These are phyloP conservation scores for Xestoiulus laeticollis DNA, from an alignment of 2,888 invertebrate species.

Conservation along the genomic window DNA sequence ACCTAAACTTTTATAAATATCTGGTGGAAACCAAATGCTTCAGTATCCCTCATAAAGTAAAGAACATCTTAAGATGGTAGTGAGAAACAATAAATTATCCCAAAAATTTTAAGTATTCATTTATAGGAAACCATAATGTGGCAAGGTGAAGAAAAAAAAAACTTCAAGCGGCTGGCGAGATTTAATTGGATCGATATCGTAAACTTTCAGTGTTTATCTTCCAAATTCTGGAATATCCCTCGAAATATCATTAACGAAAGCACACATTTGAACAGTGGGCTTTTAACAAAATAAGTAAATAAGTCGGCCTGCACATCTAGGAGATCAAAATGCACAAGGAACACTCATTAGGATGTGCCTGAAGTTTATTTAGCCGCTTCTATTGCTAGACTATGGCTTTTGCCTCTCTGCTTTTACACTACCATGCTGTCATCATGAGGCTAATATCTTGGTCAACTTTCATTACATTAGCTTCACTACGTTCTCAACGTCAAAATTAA, in stretches of 20 bases:
- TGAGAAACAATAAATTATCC: background rate
- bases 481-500: conserved; percentile 29
- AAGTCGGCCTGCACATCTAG: conserved; percentile 5
- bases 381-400: background rate
- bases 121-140: background rate
- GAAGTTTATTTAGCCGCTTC: background rate
- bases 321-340: conserved; percentile 20
- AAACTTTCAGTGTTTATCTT: background rate
- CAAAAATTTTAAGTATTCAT: background rate
- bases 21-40: too few relatives aligned
- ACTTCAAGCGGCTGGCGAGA: background rate
- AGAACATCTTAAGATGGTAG: background rate
- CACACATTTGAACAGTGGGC: conserved; percentile 28
- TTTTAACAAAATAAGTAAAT: conserved; percentile 34
- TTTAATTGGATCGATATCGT: conserved; percentile 24
- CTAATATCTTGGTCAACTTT: conserved; percentile 23
- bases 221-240: background rate
- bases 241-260: conserved; percentile 23
- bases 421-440: background rate
- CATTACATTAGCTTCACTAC: conserved; percentile 16
- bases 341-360: conserved; percentile 6
- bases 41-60: too few relatives aligned
- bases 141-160: background rate
- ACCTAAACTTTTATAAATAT: too few relatives aligned
- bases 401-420: background rate